Conservation (phyloP, 2,888 invertebrate genomes). For the Clivina fossor region DNA sequence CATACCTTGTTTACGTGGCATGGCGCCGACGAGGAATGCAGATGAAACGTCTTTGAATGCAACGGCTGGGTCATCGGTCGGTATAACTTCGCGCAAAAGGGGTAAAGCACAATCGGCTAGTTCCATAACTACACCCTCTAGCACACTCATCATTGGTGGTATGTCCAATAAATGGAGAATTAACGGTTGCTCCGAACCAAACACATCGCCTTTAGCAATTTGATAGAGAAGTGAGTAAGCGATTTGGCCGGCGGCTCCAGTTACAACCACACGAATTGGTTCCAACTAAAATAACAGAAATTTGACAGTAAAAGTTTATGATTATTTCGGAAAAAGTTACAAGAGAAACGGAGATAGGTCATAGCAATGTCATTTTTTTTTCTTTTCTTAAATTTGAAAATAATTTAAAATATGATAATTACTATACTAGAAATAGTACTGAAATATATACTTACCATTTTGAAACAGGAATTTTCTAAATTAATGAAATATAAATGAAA, state of each 20-base stretch:
- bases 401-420: too few relatives aligned
- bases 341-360: constrained; percentile 1
- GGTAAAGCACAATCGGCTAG: constrained; percentile 94
- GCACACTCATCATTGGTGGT: constrained; percentile 90
- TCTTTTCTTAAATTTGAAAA: too few relatives aligned
- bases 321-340: not conserved
- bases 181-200: constrained; percentile 85
- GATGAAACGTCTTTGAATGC: constrained; percentile 97
- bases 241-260: constrained; percentile 99
- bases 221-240: constrained; percentile 95
- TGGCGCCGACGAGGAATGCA: constrained; percentile 95
- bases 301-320: not conserved
- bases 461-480: constrained; percentile 9
- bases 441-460: constrained; percentile 32
- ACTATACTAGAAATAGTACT: too few relatives aligned
- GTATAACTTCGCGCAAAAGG: constrained; percentile 77
- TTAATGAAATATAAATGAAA: constrained; percentile 18
- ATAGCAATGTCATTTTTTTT: constrained; percentile 19
- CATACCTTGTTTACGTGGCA: constrained; percentile 98
- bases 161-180: constrained; percentile 92
- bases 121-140: constrained; percentile 99
- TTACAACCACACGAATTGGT: constrained; percentile 91
- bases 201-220: constrained; percentile 93
- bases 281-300: constrained; percentile 61
- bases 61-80: constrained; percentile 83